phyloP scores from a whole-genome alignment of 2,888 invertebrate genomes.

The Drosophila acutilabella region DNA sequence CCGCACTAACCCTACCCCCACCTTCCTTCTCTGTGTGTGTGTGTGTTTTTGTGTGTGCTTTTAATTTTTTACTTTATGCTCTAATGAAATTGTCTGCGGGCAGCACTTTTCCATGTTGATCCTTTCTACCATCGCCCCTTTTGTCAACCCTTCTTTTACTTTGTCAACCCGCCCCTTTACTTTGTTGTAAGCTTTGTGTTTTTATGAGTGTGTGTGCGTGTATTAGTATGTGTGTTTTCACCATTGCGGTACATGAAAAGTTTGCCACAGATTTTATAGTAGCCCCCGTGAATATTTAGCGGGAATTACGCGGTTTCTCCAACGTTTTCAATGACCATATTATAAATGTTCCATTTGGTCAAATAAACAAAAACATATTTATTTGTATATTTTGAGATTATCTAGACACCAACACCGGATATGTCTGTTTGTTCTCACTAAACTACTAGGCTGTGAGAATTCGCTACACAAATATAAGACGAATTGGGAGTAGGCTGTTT shows the following conservation, averaged over 20 bases:
- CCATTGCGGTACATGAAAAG: constrained; percentile 58
- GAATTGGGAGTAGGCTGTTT: too few species aligned
- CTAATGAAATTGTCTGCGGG: constrained; percentile 81
- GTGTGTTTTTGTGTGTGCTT: constrained; percentile 42
- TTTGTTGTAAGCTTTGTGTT: constrained; percentile 35
- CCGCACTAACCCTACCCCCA: not conserved
- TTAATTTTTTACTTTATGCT: constrained; percentile 57
- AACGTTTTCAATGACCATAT: constrained; percentile 21
- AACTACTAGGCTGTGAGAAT: not conserved
- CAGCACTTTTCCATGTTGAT: constrained; percentile 36
- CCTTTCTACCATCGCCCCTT: not conserved
- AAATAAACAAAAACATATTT: not conserved
- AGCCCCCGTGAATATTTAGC: constrained; percentile 34
- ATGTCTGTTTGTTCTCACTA: not conserved
- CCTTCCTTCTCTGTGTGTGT: constrained; percentile 18
- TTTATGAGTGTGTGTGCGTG: too few species aligned
- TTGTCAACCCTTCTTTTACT: not conserved
- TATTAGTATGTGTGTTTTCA: constrained; percentile 30
- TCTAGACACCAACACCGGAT: not conserved
- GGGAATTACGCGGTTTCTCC: constrained; percentile 21
- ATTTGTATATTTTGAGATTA: not conserved
- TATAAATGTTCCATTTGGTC: constrained; percentile 31
- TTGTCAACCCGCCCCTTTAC: not conserved
- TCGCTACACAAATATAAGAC: not conserved
- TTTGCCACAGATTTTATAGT: constrained; percentile 66